Evolutionary conservation across 2,888 invertebrate genomes (phyloP).

Genomic region (Lepas anatifera): DNA sequence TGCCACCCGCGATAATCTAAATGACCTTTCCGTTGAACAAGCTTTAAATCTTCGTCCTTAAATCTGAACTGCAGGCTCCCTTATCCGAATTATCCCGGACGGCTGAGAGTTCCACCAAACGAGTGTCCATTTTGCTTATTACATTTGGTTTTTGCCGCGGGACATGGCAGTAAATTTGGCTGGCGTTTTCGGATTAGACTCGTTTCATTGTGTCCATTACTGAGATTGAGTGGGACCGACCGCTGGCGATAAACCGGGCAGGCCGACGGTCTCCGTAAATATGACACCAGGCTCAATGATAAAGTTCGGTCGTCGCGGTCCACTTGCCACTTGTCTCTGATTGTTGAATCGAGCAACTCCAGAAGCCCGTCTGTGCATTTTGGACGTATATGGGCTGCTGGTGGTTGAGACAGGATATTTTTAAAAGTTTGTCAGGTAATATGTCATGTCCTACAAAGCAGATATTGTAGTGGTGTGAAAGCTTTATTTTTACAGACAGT

Average conservation of each 20-base stretch:
- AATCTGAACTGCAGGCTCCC: conserved; percentile 8
- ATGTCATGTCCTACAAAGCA: no score
- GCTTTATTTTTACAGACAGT: no score
- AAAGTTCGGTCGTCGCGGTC: background rate
- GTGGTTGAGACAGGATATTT: no score
- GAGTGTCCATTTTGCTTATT: conserved; percentile 12
- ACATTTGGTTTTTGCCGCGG: conserved; percentile 12
- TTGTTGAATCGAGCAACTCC: background rate
- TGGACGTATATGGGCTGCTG: no score
- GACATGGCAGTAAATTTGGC: conserved; percentile 5
- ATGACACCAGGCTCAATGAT: conserved; percentile 7
- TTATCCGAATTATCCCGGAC: conserved; percentile 9
- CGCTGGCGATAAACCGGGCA: background rate
- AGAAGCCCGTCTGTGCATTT: background rate
- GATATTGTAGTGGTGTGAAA: no score
- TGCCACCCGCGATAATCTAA: conserved; percentile 3
- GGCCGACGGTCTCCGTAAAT: background rate
- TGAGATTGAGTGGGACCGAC: conserved; percentile 4
- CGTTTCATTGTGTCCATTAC: conserved; percentile 11
- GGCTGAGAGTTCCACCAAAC: conserved; percentile 6
- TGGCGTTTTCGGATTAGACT: conserved; percentile 11
- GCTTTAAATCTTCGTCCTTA: conserved; percentile 12
- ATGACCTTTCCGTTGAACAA: conserved; percentile 11
- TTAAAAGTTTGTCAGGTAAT: no score
- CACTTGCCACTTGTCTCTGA: background rate